Evolutionary conservation across 2,888 invertebrate species (phyloP).

Genomic region (Hypselothyrea guttata): DNA sequence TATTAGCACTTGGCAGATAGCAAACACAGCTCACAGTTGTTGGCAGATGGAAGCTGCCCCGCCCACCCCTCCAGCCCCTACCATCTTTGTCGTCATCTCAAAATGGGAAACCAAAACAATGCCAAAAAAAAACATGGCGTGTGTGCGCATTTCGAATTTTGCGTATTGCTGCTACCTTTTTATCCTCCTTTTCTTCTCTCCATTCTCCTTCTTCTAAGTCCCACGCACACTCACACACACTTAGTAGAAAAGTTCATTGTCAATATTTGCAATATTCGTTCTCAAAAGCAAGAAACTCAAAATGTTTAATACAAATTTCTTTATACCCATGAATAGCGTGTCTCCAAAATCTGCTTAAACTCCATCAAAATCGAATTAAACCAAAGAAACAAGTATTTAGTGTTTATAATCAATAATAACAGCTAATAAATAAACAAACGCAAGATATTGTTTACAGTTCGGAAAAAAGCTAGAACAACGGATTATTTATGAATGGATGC

Average conservation of each 20-base stretch:
- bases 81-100: too few species aligned
- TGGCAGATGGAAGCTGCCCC: conserved; percentile 12
- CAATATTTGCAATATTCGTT: conserved; percentile 60
- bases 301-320: background rate
- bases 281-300: too few species aligned
- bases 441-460: conserved; percentile 41
- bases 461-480: background rate
- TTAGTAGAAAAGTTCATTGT: conserved; percentile 33
- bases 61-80: too few species aligned
- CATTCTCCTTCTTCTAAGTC: too few species aligned
- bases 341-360: conserved; percentile 47
- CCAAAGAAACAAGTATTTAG: conserved; percentile 36
- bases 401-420: conserved; percentile 50
- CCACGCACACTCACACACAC: conserved; percentile 9
- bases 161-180: conserved; percentile 15
- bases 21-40: conserved; percentile 25
- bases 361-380: conserved; percentile 53
- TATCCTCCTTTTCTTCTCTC: too few species aligned
- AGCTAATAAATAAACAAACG: conserved; percentile 44
- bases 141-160: conserved; percentile 50
- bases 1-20: conserved; percentile 33
- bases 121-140: conserved; percentile 35
- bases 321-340: conserved; percentile 39
- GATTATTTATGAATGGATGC: conserved; percentile 57
- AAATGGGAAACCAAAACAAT: conserved; percentile 27